Evolutionary conservation across 2,113 vertebrate species (phyloP), one percentile per base, ranked within the genome.

Genomic region (Nothobranchius furzeri): DNA sequence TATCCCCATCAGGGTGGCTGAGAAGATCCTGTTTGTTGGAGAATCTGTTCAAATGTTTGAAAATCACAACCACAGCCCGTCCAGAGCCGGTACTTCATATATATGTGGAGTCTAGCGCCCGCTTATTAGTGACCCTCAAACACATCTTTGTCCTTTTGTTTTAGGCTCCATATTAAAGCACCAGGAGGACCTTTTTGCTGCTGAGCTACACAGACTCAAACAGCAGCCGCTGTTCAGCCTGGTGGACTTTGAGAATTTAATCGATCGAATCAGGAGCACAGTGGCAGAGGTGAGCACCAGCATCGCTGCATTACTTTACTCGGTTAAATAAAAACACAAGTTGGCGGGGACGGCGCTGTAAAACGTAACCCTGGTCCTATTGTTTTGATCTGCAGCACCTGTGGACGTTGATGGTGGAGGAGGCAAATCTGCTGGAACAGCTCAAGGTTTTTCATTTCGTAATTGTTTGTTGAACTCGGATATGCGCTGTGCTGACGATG

Each of bases 1-100:
- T 87, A 96, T 99, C 63, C 98, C 97, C 65, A 88, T 98, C 79
- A 88, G 96, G 1, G 96, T 98, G 65, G 98, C 96, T 10, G 97
- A 99, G 93, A 99, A 99, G 86, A 98, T 99, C 87, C 93, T 99
- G 25, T 99, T 99, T 81, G 96, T 99, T 12, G 98, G 98, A 74
- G 97, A 99, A 80, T 99, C 96, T 0, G 96, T 99, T 45, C 98
- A 99, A 91, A 99, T 99, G 97, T 99, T 99, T 79, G 97, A 99
- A 81, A 98, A 97, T 89, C 96, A 99, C 89, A 99, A 96, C 76
- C 93, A 96, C 80, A 95, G 93, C 81, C 91, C 96, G 35, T 95
- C 95, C 2, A 92, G 95, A 88, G 95, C 97, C 63, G 95, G 98
- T 99, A 91, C 6, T 11, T 11, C 13, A 9, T 45, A 51, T 0